Base-by-base conservation (phyloP, 2,113 vertebrate genomes). In the Charina bottae region DNA sequence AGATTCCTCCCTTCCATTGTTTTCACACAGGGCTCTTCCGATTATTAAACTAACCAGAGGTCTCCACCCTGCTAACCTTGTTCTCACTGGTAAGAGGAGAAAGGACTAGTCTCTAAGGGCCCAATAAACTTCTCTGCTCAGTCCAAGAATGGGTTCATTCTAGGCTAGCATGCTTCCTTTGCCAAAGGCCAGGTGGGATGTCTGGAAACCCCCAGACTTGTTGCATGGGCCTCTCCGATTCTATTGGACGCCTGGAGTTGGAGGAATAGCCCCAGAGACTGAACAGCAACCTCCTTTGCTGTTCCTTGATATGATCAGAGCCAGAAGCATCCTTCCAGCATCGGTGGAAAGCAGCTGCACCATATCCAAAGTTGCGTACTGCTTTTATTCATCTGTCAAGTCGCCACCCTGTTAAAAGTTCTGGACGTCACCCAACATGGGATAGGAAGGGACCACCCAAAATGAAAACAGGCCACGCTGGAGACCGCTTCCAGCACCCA, bases 361-460 rank as follows among this genome's bases (percentile, higher is more conserved):
- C n/a, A 9, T 68, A 26, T 56, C 49, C 6, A 1, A 60, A 33
- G 49, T 33, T 46, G 49, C 0, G 49, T 13, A 37, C 33, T n/a
- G 58, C 91, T 89, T 58, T 33, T 26, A 19, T 58, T 54, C 9
- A 37, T 33, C 49, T 4, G 13, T 84, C 91, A 62, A n/a, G 87
- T 21, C 28, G 46, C 33, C 58, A 68, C 60, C 42, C 13, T 17
- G 37, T 87, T 89, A 72, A 64, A 78, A 90, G 19, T 72, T 33
- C 88, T 58, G 28, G 60, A 58, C 46, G 26, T 19, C 19, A 54
- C 84, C 89, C 83, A 62, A 15, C 19, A 78, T 37, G 68, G 68
- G 68, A 78, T 78, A 37, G 19, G 33, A 78, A 78, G 68, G 6
- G 83, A 68, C 92, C 83, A 87, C 88, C 88, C 92, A 78, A 72